Evolutionary conservation across 2,888 invertebrate genomes (phyloP).

Genomic region (Tenthredo notha): DNA sequence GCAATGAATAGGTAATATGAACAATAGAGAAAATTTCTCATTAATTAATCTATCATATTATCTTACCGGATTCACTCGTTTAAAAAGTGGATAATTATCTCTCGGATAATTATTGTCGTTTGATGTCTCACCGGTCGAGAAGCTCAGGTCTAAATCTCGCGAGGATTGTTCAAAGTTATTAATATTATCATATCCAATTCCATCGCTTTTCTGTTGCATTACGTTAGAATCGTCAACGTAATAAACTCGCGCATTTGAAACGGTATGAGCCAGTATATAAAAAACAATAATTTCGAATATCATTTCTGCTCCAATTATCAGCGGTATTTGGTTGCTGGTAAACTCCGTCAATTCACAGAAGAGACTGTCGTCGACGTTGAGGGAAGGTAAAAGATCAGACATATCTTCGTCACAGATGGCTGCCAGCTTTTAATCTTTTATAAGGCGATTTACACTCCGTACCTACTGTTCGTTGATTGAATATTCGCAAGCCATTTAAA

Average conservation of each 20-base stretch:
- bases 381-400: slow-evolving; percentile 46
- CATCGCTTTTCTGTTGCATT: slow-evolving; percentile 57
- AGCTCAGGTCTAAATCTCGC: slow-evolving; percentile 70
- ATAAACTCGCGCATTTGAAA: slow-evolving; percentile 60
- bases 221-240: slow-evolving; percentile 61
- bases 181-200: slow-evolving; percentile 54
- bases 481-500: slow-evolving; percentile 35
- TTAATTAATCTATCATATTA: not conserved
- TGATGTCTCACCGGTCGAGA: slow-evolving; percentile 64
- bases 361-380: slow-evolving; percentile 1
- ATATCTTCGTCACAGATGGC: slow-evolving; percentile 44
- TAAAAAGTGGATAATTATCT: slow-evolving; percentile 36
- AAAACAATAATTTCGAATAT: slow-evolving; percentile 58
- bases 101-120: slow-evolving; percentile 55
- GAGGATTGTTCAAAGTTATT: slow-evolving; percentile 67
- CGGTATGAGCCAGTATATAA: slow-evolving; percentile 53
- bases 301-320: slow-evolving; percentile 56
- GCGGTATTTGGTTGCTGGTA: not conserved
- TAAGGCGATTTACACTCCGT: slow-evolving; percentile 66
- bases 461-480: slow-evolving; percentile 32
- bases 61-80: slow-evolving; percentile 40
- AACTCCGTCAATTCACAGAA: not conserved
- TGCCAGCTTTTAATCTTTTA: slow-evolving; percentile 58
- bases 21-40: not conserved
- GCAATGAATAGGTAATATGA: not conserved